These are phyloP conservation scores for Habroteleia sp. DNA, from an alignment of 2,888 invertebrate genomes.

Conservation along the genomic window DNA sequence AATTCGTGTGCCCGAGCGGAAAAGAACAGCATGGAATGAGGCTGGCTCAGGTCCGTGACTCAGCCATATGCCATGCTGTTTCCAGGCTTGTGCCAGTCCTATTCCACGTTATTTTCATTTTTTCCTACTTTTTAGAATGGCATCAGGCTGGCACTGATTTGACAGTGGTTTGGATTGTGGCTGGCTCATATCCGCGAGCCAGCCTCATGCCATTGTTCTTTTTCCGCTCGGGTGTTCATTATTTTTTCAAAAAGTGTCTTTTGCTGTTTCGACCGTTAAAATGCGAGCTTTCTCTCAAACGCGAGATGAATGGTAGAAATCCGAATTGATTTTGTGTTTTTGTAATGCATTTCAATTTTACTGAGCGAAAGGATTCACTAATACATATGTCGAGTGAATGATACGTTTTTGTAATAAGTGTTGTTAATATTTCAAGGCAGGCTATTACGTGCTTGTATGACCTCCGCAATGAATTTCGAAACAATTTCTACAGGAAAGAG, in stretches of 20 bases:
- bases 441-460: conserved; percentile 12
- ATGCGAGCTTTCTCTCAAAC: background rate
- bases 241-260: conserved; percentile 10
- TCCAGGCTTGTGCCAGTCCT: too few species aligned
- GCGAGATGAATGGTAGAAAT: conserved; percentile 16
- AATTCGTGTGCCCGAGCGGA: too few species aligned
- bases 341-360: conserved; percentile 23
- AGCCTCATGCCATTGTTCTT: too few species aligned
- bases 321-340: conserved; percentile 31
- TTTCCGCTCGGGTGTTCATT: too few species aligned
- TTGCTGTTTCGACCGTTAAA: conserved; percentile 1
- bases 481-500: conserved; percentile 21
- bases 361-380: conserved; percentile 17
- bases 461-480: conserved; percentile 13
- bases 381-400: conserved; percentile 6
- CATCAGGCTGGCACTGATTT: too few species aligned
- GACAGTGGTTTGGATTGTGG: too few species aligned
- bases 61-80: too few species aligned
- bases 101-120: too few species aligned
- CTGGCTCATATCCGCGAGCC: too few species aligned
- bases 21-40: too few species aligned
- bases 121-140: too few species aligned
- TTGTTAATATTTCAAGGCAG: conserved; percentile 19
- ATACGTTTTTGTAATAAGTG: conserved; percentile 28
- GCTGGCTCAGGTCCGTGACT: too few species aligned